Evolutionary conservation across 2,888 invertebrate species (phyloP), one percentile per base, ranked within the genome.

Genomic region (Drosophila pseudotalamancana): DNA sequence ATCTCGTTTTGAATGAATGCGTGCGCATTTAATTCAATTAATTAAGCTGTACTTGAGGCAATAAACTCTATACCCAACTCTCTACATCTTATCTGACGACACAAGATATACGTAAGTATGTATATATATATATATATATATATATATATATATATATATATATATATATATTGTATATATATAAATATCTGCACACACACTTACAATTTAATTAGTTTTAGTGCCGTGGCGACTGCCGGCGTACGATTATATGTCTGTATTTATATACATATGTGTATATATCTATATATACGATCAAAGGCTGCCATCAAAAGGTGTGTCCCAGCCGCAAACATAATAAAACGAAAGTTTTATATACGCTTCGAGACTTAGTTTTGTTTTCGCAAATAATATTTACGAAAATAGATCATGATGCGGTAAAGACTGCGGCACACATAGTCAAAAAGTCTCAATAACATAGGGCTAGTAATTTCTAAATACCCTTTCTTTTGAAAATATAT

Each of bases 21-120:
- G 69, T 87, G 68, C 66, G 68, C 77, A 67, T 77, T 87, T 87
- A 84, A 84, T 84, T 84, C 77, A 84, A 87, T 84, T 84, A 87
- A 84, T 84, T 87, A 85, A 84, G 82, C 68, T 73, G 53, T 64
- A 76, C 82, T 87, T 78, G 67, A 81, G 79, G 82, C 82, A 87
- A 87, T 87, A 76, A 87, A 87, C 67, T 62, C 66, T 64, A 69
- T 51, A 35, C 48, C 29, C 11, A 59, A 50, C 50, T 65, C 53
- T 34, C 73, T 40, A 53, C 70, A 61, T 72, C 57, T 74, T 61
- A 74, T 77, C 72, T 48, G 63, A 34, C 70, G 19, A 23, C 45
- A 57, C 57, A 54, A 54, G 34, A 65, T 60, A 65, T 32, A 14
- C 5, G 11, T 29, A 9, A 1, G 31, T 59, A 46, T 55, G 12